phyloP scores from a whole-genome alignment of 92 coral and sea anemone genomes.

The Zoanthus sansibaricus region DNA sequence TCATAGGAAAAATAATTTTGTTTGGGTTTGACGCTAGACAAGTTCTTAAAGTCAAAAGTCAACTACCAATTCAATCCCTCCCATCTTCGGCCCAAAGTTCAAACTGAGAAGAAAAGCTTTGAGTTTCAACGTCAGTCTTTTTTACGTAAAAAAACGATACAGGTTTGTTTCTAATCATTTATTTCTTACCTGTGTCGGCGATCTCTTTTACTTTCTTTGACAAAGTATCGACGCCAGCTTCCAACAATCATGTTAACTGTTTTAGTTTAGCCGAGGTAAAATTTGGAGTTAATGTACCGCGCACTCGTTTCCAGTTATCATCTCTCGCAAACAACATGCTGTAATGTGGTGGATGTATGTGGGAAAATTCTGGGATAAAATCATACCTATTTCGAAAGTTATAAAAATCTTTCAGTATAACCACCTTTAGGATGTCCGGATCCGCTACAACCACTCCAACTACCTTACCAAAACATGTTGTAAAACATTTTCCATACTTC shows the following conservation, averaged over 20 bases:
- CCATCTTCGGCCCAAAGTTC: too few species aligned
- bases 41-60: too few species aligned
- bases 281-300: slow-evolving; percentile 3
- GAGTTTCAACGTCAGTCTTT: too few species aligned
- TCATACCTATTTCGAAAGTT: neutral
- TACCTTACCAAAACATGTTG: neutral
- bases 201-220: slow-evolving; percentile 11
- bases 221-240: slow-evolving; percentile 10
- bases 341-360: neutral
- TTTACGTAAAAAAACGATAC: too few species aligned
- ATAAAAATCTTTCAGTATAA: neutral
- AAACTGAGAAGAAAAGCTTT: too few species aligned
- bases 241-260: slow-evolving; percentile 4
- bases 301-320: slow-evolving; percentile 14
- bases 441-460: neutral
- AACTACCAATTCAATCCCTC: too few species aligned
- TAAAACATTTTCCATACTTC: too few species aligned
- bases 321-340: slow-evolving; percentile 2
- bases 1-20: too few species aligned
- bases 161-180: too few species aligned
- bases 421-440: neutral
- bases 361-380: neutral
- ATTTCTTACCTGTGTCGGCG: slow-evolving; percentile 17
- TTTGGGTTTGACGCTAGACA: too few species aligned
- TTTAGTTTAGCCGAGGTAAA: neutral